A percentile compares a stretch with the other conserved stretches of the same genome.
Evolutionary conservation across 2,113 vertebrate genomes (phyloP).

Genomic region (Hypomesus transpacificus): DNA sequence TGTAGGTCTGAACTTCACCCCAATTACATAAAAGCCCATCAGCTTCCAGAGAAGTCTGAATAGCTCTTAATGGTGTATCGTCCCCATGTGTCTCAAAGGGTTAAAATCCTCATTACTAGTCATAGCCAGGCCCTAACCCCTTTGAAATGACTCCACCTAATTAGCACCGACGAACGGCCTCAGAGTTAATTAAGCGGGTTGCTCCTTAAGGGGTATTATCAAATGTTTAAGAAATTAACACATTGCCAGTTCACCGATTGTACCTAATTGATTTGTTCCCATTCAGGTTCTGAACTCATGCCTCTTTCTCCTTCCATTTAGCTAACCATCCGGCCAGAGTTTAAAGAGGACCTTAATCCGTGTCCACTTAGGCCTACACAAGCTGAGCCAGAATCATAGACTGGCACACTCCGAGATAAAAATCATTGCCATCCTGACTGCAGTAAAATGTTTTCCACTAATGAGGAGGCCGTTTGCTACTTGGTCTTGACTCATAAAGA

Average conservation of each 20-base stretch:
- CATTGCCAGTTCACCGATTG: slow-evolving; percentile 65
- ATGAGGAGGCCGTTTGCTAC: slow-evolving; percentile 55
- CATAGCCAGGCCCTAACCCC: slow-evolving; percentile 58
- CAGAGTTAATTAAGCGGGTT: slow-evolving; percentile 68
- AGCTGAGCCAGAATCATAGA: slow-evolving; percentile 31
- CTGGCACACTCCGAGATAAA: slow-evolving; percentile 35
- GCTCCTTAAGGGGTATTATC: slow-evolving; percentile 64
- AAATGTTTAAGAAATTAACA: slow-evolving; percentile 72
- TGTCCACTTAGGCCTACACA: slow-evolving; percentile 37
- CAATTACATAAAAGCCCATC: not conserved
- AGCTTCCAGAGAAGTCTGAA: slow-evolving; percentile 4
- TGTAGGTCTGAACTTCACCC: not conserved
- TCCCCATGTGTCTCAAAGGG: slow-evolving; percentile 51
- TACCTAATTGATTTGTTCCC: slow-evolving; percentile 71
- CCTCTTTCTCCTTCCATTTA: slow-evolving; percentile 47
- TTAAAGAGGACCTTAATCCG: slow-evolving; percentile 37
- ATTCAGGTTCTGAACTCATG: slow-evolving; percentile 55
- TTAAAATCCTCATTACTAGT: slow-evolving; percentile 69
- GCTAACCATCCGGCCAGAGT: slow-evolving; percentile 46
- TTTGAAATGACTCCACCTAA: slow-evolving; percentile 69
- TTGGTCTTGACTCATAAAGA: slow-evolving; percentile 51
- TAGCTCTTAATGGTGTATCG: slow-evolving; percentile 34
- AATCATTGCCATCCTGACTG: slow-evolving; percentile 47
- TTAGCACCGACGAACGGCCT: slow-evolving; percentile 67
- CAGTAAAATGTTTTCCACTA: slow-evolving; percentile 47